Evolutionary conservation across 2,113 vertebrate genomes (phyloP), one percentile per base, ranked within the genome.

Genomic region (Sprattus sprattus): DNA sequence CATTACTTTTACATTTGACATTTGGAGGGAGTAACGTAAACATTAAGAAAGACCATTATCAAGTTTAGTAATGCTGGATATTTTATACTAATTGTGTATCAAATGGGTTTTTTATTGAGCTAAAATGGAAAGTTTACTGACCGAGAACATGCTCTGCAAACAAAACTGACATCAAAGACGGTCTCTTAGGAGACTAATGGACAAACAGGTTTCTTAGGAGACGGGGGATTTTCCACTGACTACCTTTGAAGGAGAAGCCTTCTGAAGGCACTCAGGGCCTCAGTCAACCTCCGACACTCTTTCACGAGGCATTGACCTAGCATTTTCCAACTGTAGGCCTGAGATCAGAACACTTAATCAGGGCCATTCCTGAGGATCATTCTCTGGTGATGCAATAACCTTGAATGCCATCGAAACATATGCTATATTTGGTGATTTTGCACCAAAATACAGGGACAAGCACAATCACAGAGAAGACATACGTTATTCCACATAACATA

Each of bases 171-270:
- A 39, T 44, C 71, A 78, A 39, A 78, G 71, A 32, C 15, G 10
- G 71, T 78, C 28, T 75, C 67, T 75, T 32, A 75, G 71, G 71
- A 78, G 71, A 78, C 71, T 78, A 78, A 78, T 78, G 71, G 71
- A 13, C 25, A 25, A 16, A 78, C 13, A 15, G 71, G 25, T 78
- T 78, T 78, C 28, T 39, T 32, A 28, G 28, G 71, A 78, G 71
- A 78, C 71, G 5, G 32, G 25, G 5, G 4, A 78, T 78, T 78
- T 78, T 78, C 71, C 71, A 78, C 15, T 39, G 39, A 39, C 39
- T 39, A 39, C 3, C 64, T 67, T 28, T n/a, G 22, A 64, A 64
- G 57, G 22, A 15, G 6, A 39, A 11, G 13, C 71, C 71, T 39
- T 16, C 4, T 10, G 28, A 25, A 4, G 67, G 67, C 8, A 13